Evolutionary conservation across 2,797 vertebrate genomes (phyloP), one percentile per base, ranked within the genome.

Genomic region (Mastacembelus armatus): DNA sequence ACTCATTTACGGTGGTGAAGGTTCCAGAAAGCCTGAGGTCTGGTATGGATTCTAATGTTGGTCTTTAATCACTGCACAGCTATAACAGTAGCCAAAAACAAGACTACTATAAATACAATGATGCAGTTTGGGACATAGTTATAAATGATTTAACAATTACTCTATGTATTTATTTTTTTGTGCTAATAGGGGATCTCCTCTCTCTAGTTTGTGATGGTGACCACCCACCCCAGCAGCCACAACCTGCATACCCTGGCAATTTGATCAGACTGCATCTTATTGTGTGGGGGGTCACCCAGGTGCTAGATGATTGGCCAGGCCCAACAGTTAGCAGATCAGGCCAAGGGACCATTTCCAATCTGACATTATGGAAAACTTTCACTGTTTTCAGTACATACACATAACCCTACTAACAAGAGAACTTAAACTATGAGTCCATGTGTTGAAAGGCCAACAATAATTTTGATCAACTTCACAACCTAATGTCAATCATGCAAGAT

Each of bases 21-120:
- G 52, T 77, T 90, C 91, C 89, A 91, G 88, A 91, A 91, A 89
- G 86, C 91, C 87, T 42, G 78, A 83, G 89, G 90, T 89, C 88
- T 88, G 73, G 66, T 80, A 76, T 50, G 77, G 76, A 87, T 88
- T 83, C 56, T 92, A 90, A 93, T 92, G 89, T 84, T 70, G 81
- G 76, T 90, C 78, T 90, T 91, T 90, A 92, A 91, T 92, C 89
- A 91, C 88, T 11, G 50, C 78, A 82, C 60, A 73, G 83, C 77
- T 72, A 73, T 73, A 72, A 83, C 77, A 71, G 74, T 44, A 81
- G 89, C 88, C 88, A 83, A 81, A 77, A 67, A 73, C 59, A 33
- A 40, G 54, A 78, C 75, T 66, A 74, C 73, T 74, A 70, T 76
- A 81, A 86, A 85, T 72, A 69, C 73, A 78, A 63, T 16, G 27